Conservation (phyloP, 2,113 vertebrate species). For the Lepus timidus region DNA sequence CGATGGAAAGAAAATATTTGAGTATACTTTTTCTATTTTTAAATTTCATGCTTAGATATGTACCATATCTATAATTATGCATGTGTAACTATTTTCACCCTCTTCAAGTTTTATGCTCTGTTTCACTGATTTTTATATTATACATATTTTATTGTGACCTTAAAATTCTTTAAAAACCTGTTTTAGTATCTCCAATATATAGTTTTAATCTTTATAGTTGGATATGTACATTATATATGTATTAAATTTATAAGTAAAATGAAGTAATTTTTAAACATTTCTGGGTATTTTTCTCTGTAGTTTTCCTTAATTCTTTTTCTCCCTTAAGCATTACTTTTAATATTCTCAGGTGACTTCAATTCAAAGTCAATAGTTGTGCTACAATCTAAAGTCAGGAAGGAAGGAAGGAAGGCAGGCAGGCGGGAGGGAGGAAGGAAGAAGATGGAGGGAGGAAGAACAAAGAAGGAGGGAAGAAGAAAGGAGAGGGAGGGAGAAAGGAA, state of each 20-base stretch:
- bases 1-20: background rate
- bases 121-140: background rate
- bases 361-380: background rate
- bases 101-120: background rate
- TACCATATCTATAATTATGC: background rate
- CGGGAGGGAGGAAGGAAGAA: background rate
- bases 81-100: background rate
- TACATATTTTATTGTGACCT: background rate
- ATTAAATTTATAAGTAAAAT: background rate
- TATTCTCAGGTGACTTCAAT: background rate
- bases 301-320: background rate
- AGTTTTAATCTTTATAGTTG: background rate
- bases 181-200: background rate
- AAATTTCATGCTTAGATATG: background rate
- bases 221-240: background rate
- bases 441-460: rapidly evolving
- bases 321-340: background rate
- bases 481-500: rapidly evolving
- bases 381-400: background rate
- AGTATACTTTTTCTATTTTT: background rate
- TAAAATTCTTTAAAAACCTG: background rate
- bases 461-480: rapidly evolving
- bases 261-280: background rate
- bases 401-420: rapidly evolving
- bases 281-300: background rate